Percentiles rank a stretch among this genome's conserved stretches.
Evolutionary conservation across 2,113 vertebrate genomes (phyloP).

Genomic region (Spea bombifrons): DNA sequence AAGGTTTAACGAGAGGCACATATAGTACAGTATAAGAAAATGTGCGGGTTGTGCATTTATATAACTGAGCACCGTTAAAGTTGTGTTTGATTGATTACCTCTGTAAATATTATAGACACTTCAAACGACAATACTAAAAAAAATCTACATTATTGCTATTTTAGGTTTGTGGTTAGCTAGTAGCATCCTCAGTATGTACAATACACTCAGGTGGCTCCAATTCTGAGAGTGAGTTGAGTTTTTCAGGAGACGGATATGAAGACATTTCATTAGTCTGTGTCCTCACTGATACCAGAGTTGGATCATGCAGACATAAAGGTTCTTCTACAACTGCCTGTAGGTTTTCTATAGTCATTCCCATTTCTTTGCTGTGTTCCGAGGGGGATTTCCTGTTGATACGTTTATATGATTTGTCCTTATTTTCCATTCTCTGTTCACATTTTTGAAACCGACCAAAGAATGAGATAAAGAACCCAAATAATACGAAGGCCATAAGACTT

Average conservation of each 20-base stretch:
- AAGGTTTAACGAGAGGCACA: conserved; percentile 69
- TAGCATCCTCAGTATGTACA: conserved; percentile 56
- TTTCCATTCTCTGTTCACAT: conserved; percentile 86
- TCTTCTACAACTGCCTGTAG: conserved; percentile 74
- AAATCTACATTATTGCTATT: conserved; percentile 52
- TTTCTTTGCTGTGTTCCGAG: conserved; percentile 80
- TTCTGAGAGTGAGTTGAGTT: conserved; percentile 61
- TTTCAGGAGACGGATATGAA: conserved; percentile 70
- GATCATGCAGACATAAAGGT: conserved; percentile 69
- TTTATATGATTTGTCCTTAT: conserved; percentile 86
- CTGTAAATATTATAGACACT: conserved; percentile 66
- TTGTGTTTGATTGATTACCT: conserved; percentile 59
- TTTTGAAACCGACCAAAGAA: conserved; percentile 92
- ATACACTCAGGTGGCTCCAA: conserved; percentile 53
- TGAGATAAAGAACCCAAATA: conserved; percentile 95
- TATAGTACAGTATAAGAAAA: conserved; percentile 69
- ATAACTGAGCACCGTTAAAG: conserved; percentile 74
- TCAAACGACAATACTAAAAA: conserved; percentile 64
- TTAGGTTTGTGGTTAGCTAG: conserved; percentile 57
- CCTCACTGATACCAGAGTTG: conserved; percentile 78
- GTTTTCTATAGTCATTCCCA: conserved; percentile 86
- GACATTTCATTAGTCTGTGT: conserved; percentile 74
- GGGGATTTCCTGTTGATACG: conserved; percentile 92
- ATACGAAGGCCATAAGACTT: conserved; percentile 85
- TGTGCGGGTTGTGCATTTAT: conserved; percentile 71